Evolutionary conservation across 2,888 invertebrate species (phyloP), one percentile per base, ranked within the genome.

Genomic region (Lissonota sp.): DNA sequence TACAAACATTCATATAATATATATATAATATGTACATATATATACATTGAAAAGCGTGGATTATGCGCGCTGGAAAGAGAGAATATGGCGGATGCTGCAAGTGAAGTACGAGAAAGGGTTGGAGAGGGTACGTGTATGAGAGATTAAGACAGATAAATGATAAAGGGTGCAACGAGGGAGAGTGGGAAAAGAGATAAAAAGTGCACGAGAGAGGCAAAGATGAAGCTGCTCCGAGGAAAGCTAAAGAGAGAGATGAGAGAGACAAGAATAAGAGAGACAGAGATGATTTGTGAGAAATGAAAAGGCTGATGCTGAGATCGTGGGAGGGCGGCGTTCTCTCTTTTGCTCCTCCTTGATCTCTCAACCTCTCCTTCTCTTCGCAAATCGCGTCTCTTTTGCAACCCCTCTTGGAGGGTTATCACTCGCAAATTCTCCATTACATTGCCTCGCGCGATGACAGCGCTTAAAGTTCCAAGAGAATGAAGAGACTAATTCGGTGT

Each of bases 281-380:
- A 73, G 26, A 81, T 81, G 83, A 82, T 84, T 82, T 83, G 79
- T 83, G 77, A 55, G 37, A 55, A 75, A 83, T 70, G 79, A 82
- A 84, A 84, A 77, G 70, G 78, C n/a, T n/a, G n/a, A n/a, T 82
- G 53, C 71, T 62, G 70, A 60, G 71, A 81, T 78, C 81, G 81
- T 81, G 78, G 81, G 81, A 81, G 74, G 81, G 81, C 81, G 81
- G 62, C 16, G 14, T 51, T 49, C 37, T 57, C 12, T 53, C 53
- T n/a, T 51, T 64, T 40, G 40, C 64, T 14, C 44, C 51, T 63
- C 37, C 37, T 64, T 26, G 26, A n/a, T 64, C 26, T 26, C 51
- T 37, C 60, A 51, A 63, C 57, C 58, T 70, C 66, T n/a, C n/a
- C n/a, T 49, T 69, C 26, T 74, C 66, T 37, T 71, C 62, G 49